Evolutionary conservation across 2,113 vertebrate species (phyloP).

Genomic region (Erythrolamprus reginae): DNA sequence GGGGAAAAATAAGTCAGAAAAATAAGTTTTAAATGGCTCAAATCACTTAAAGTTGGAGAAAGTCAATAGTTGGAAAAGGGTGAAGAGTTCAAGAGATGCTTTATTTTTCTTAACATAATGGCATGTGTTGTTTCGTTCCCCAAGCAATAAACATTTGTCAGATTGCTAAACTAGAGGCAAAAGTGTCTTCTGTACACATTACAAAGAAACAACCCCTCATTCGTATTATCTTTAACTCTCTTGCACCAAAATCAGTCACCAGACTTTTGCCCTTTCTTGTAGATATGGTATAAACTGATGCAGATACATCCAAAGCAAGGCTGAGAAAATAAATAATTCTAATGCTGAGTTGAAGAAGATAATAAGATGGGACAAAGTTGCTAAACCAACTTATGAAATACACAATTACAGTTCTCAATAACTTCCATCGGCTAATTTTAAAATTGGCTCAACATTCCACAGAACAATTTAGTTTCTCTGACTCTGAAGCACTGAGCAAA

Average conservation of each 20-base stretch:
- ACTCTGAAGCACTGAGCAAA: not conserved
- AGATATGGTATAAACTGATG: not conserved
- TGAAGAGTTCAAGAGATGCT: not conserved
- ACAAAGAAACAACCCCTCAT: not conserved
- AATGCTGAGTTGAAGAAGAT: not conserved
- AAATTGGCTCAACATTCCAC: not conserved
- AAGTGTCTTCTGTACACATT: not conserved
- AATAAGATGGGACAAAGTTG: not conserved
- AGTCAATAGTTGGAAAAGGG: not conserved
- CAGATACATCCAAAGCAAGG: not conserved
- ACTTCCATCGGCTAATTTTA: not conserved
- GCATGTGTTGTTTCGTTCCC: not conserved
- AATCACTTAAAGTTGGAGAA: rapidly evolving
- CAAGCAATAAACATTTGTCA: not conserved
- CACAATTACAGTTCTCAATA: not conserved
- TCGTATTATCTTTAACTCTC: not conserved
- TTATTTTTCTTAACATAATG: not conserved
- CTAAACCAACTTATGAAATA: not conserved
- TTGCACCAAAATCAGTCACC: not conserved
- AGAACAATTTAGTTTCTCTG: not conserved
- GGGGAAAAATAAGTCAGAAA: constrained; percentile 18
- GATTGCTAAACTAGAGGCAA: not conserved
- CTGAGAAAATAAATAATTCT: not conserved
- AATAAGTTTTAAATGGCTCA: not conserved
- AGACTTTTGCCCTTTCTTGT: not conserved